Evolutionary conservation across 2,797 vertebrate genomes (phyloP).

Genomic region (Yasuhikotakia modesta): DNA sequence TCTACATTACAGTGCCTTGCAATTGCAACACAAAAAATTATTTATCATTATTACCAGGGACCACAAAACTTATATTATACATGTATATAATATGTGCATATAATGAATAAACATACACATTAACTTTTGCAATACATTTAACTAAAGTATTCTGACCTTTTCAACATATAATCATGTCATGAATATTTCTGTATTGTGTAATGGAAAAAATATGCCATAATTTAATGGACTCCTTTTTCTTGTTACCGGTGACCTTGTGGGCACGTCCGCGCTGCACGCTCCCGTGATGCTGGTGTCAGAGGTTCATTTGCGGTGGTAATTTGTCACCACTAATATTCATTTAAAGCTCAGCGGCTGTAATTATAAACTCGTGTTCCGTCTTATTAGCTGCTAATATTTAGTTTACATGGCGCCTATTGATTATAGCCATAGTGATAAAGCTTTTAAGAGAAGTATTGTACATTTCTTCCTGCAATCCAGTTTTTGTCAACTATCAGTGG

Average conservation of each 20-base stretch:
- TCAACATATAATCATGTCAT: not conserved
- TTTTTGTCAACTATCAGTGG: not conserved
- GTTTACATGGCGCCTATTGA: constrained; percentile 29
- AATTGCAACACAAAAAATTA: too few species aligned
- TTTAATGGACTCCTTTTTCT: not conserved
- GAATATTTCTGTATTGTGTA: not conserved
- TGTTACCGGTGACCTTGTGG: constrained; percentile 7
- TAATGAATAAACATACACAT: too few species aligned
- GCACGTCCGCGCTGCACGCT: not conserved
- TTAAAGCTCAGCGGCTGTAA: constrained; percentile 43
- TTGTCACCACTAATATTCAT: constrained; percentile 49
- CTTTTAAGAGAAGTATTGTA: not conserved
- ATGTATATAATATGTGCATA: too few species aligned
- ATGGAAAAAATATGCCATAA: not conserved
- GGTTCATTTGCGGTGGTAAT: constrained; percentile 23
- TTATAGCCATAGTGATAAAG: constrained; percentile 24
- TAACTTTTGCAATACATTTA: too few species aligned
- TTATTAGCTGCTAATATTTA: constrained; percentile 47
- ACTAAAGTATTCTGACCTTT: not conserved
- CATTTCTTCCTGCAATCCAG: not conserved
- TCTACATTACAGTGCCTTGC: too few species aligned
- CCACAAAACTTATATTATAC: too few species aligned
- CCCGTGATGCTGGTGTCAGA: constrained; percentile 22
- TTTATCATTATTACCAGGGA: too few species aligned
- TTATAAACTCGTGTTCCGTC: constrained; percentile 47